Evolutionary conservation across 2,113 vertebrate species (phyloP), one percentile per base, ranked within the genome.

Genomic region (Bothrops jararaca): DNA sequence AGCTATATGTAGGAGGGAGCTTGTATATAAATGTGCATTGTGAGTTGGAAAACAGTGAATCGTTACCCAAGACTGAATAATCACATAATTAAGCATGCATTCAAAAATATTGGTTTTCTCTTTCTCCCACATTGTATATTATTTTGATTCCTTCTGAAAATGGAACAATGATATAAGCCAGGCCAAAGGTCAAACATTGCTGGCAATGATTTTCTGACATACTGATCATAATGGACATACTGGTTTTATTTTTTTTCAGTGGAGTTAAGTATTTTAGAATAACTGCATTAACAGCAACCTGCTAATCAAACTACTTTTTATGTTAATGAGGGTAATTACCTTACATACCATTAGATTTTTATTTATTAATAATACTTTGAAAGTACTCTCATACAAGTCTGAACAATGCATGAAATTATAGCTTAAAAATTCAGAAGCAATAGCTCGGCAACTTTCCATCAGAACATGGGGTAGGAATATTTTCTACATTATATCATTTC

Each of bases 251-350:
- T 80, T 64, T 90, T 20, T 85, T 80, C 1, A 20, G 42, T n/a
- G 2, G 18, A 87, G 18, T 26, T 86, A 74, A 86, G 2, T 18
- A 91, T 92, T 94, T 93, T 57, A 94, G 5, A 85, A 87, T 90
- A 13, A 90, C 18, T 89, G 45, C 45, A 48, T 8, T 11, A 12
- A 56, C 20, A 13, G 85, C 48, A 90, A 60, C 39, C 64, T 74
- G 11, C 8, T 54, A 94, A 91, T 91, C 5, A 88, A 89, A 74
- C 58, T 92, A 89, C 10, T 91, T 92, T 0, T 0, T n/a, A 91
- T 1, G 0, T 34, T 34, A 85, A 26, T 56, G 64, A 57, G 20
- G 22, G n/a, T 54, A 86, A 93, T 60, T 85, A 86, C 29, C 57
- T 58, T 91, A 86, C 20, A 88, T 48, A 57, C 3, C 42, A 88